A percentile compares a stretch with the other conserved stretches of the same genome.
These are phyloP conservation scores for Calypte anna DNA, from an alignment of 2,113 vertebrate genomes.

Conservation along the genomic window DNA sequence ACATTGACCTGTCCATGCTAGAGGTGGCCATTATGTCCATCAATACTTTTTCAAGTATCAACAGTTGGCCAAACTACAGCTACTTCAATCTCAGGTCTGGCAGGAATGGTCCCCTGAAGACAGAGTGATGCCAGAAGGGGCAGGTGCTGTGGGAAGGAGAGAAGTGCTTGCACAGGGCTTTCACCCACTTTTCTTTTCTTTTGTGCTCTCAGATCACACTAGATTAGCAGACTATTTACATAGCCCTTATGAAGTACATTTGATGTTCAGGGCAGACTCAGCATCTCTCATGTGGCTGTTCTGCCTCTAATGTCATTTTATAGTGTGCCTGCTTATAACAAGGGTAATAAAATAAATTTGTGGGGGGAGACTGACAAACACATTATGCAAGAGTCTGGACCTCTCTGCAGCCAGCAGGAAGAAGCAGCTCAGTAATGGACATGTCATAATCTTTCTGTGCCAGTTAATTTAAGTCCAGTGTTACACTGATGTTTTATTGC, in stretches of 20 bases:
- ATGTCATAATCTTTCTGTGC: conserved; percentile 34
- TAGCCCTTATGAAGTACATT: conserved; percentile 4
- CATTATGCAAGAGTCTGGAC: background rate
- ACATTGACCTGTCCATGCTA: background rate
- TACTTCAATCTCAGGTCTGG: rapidly evolving
- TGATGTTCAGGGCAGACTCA: conserved; percentile 28
- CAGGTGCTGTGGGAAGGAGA: rapidly evolving
- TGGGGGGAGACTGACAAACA: background rate
- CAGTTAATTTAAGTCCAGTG: conserved; percentile 31
- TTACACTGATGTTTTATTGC: conserved; percentile 67
- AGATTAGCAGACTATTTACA: background rate
- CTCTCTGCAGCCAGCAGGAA: background rate
- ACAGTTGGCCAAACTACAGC: background rate
- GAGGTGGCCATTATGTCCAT: background rate
- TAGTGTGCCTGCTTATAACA: background rate
- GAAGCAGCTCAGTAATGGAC: conserved; percentile 40
- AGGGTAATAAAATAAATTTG: conserved; percentile 49
- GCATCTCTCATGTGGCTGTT: conserved; percentile 33
- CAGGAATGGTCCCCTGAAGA: background rate
- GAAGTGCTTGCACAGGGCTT: background rate
- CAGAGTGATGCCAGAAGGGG: background rate
- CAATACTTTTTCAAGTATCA: background rate
- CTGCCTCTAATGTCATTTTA: conserved; percentile 34
- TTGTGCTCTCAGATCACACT: background rate
- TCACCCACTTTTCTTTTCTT: background rate